Conservation (phyloP, 2,113 vertebrate genomes). For the Grallaria varia region DNA sequence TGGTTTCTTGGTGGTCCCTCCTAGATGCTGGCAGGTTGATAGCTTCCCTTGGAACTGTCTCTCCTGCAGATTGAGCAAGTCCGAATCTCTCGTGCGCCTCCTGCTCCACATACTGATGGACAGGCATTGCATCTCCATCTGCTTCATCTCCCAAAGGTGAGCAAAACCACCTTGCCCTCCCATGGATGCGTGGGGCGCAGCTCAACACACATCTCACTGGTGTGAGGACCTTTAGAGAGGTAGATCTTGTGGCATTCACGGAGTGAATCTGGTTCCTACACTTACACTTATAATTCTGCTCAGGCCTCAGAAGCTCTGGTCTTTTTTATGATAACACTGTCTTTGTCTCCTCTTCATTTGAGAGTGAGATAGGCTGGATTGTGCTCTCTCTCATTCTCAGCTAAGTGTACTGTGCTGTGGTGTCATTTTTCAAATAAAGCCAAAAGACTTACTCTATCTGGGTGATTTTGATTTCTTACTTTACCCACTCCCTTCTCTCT, state of each 20-base stretch:
- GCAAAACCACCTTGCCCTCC: not conserved
- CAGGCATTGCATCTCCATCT: not conserved
- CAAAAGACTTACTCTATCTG: slow-evolving; percentile 11
- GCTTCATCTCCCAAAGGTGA: not conserved
- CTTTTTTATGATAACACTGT: not conserved
- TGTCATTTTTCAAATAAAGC: slow-evolving; percentile 48
- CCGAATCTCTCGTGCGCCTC: not conserved
- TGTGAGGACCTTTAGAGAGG: not conserved
- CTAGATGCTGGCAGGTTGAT: not conserved
- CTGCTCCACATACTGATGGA: not conserved
- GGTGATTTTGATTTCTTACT: slow-evolving; percentile 33
- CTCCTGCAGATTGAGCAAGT: not conserved
- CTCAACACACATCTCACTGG: not conserved
- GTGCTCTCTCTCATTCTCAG: not conserved
- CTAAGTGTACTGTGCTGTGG: not conserved
- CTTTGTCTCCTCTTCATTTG: not conserved
- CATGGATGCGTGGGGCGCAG: fast-evolving
- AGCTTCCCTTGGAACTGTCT: not conserved
- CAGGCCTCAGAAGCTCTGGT: not conserved
- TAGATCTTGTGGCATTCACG: not conserved
- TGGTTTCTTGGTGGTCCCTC: not conserved
- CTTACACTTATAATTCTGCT: not conserved
- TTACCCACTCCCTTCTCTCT: slow-evolving; percentile 7
- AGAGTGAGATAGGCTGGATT: not conserved
- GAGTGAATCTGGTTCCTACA: not conserved